Conservation (phyloP, 2,888 invertebrate genomes). For the Steinernema scapterisci region DNA sequence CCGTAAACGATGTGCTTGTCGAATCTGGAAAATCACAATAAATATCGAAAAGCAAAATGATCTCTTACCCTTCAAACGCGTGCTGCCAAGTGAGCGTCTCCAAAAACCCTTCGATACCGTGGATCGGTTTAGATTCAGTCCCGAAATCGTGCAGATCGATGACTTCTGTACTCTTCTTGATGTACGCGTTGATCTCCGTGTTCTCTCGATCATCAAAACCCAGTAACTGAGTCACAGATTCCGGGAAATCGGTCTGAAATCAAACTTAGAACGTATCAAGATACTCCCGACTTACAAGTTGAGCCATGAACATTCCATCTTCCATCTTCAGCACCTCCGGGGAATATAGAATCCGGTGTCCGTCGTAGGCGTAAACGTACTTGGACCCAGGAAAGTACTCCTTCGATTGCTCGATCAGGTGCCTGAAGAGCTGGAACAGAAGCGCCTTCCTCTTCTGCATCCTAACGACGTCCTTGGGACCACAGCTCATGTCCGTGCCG, state of each 20-base stretch:
- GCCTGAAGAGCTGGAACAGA: neutral
- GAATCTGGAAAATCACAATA: neutral
- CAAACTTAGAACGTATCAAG: neutral
- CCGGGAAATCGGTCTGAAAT: neutral
- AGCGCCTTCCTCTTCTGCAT: slow-evolving; percentile 1
- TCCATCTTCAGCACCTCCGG: neutral
- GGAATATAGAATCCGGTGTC: neutral
- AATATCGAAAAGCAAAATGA: no score
- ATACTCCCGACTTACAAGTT: neutral
- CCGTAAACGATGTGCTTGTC: slow-evolving; percentile 8
- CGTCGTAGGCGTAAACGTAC: neutral
- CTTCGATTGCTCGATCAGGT: neutral
- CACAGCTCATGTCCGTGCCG: neutral
- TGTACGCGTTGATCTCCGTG: neutral
- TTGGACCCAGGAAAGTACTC: neutral
- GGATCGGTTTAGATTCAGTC: neutral
- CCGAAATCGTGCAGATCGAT: slow-evolving; percentile 12
- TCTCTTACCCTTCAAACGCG: slow-evolving; percentile 6
- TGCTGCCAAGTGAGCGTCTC: slow-evolving; percentile 14
- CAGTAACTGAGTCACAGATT: neutral
- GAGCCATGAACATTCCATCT: neutral
- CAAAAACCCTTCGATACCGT: neutral
- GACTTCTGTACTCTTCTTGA: neutral
- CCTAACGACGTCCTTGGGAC: neutral
- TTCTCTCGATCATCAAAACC: neutral